Conservation (phyloP, 53 echinoderm and acorn worm genomes). For the Henricia sp. region DNA sequence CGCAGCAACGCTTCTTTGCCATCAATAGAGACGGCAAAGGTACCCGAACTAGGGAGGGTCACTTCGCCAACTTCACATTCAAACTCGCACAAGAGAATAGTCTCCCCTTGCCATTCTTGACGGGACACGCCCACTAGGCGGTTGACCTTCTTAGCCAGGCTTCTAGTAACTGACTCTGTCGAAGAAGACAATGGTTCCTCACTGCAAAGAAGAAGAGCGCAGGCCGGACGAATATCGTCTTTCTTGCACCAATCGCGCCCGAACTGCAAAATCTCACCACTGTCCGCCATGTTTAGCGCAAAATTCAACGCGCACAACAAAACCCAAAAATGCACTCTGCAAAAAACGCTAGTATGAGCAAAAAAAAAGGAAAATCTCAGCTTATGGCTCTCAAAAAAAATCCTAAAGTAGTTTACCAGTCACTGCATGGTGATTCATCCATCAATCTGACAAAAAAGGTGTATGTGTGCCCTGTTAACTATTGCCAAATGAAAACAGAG, state of each 20-base stretch:
- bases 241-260: not conserved
- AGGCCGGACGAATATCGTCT: not conserved
- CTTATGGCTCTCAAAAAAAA: not conserved
- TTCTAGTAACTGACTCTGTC: not conserved
- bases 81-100: conserved; percentile 3
- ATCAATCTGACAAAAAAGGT: too few relatives aligned
- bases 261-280: not conserved
- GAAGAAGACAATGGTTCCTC: not conserved
- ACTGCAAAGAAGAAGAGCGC: not conserved
- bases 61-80: not conserved
- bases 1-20: not conserved
- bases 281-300: not conserved
- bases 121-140: not conserved
- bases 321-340: not conserved
- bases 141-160: not conserved
- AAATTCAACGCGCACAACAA: not conserved
- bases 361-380: not conserved
- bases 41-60: not conserved
- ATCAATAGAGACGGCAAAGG: not conserved
- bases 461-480: too few relatives aligned
- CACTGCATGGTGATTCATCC: too few relatives aligned
- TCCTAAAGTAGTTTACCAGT: too few relatives aligned
- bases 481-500: too few relatives aligned
- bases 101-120: not conserved
- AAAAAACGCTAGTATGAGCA: too few relatives aligned